Base-by-base conservation (phyloP, 2,888 invertebrate genomes). In the Stratiomys singularior region DNA sequence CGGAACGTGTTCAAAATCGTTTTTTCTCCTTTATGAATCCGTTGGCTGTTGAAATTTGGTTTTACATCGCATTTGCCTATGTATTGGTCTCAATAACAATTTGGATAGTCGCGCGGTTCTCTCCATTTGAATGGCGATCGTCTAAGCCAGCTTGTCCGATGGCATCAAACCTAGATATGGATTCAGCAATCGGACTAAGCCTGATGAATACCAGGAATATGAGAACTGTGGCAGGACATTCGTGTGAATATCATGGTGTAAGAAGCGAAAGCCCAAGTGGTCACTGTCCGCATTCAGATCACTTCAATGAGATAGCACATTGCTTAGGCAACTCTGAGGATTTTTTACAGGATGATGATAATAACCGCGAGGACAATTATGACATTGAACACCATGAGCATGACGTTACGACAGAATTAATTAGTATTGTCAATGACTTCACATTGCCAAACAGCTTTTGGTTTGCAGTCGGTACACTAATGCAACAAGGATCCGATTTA, bases 401-500 rank as follows among this genome's bases (percentile, higher is more conserved):
- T 47, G 56, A 71, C n/a, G 18, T 72, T 13, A 58, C 23, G 30
- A 76, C 47, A 18, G 77, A 77, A 21, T 21, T 86, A 77, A 79
- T 84, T 47, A 84, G 83, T 81, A 87, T 91, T 77, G 92, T 93
- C 87, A 96, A 96, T 88, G 94, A 94, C 85, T 96, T 96, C 87
- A 93, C 92, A 77, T 87, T 96, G 80, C 91, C 92, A 82, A 95
- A 98, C 88, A 95, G 96, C 82, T 95, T 98, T 88, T 98, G 97
- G 97, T 98, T 98, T 89, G 95, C 96, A 81, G 96, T 97, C 60
- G 98, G 98, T 30, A 97, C 97, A 28, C 92, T 98, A 83, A 92
- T 98, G 90, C 94, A 97, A 84, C 97, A 97, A 87, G 97, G 96
- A 80, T 95, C 95, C 79, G 96, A 95, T 80, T 89, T 96, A 81